Evolutionary conservation across 2,888 invertebrate genomes (phyloP), one percentile per base, ranked within the genome.

Genomic region (Pyrgus malvae): DNA sequence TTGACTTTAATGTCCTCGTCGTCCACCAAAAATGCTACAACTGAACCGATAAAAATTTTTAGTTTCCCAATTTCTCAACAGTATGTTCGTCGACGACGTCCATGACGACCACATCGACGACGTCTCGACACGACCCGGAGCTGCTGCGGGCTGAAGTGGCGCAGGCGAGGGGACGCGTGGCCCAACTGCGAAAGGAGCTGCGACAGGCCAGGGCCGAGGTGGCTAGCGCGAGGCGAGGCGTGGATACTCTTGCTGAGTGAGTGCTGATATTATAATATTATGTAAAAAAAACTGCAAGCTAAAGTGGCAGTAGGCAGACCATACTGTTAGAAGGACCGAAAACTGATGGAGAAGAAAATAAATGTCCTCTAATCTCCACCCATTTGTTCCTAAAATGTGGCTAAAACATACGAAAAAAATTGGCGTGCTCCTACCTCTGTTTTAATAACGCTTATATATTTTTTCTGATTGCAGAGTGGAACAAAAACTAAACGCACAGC

Each of bases 111-210:
- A 96, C 96, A 72, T 95, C 96, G 59, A 93, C 96, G 59, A 96
- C 96, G 75, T 97, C 97, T 55, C 95, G 97, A 74, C 98, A 98
- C 79, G 98, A 99, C 87, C 98, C 98, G 31, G 98, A 99, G 76
- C 91, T 98, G 56, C 91, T 99, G 57, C 95, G 97, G 76, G 95
- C 97, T 27, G 98, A 99, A 80, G 96, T 99, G 63, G 95, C 96
- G 59, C 92, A 96, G 78, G 98, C 98, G 40, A 93, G 96, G 73
- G 96, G 95, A 64, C 92, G 98, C 45, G 98, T 99, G 14, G 95
- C 96, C 38, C 93, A 96, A 72, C 91, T 99, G 54, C 95, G 96
- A 77, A 94, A 96, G 66, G 98, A 99, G 86, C 87, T 98, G 70
- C 94, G 96, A 74, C 97, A 97, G 83, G 98, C 98, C 64, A 92